A percentile compares a stretch with the other conserved stretches of the same genome.
Evolutionary conservation across 1,140 invertebrate genomes (phyloP).

Genomic region (Philotrypesis tridentata): DNA sequence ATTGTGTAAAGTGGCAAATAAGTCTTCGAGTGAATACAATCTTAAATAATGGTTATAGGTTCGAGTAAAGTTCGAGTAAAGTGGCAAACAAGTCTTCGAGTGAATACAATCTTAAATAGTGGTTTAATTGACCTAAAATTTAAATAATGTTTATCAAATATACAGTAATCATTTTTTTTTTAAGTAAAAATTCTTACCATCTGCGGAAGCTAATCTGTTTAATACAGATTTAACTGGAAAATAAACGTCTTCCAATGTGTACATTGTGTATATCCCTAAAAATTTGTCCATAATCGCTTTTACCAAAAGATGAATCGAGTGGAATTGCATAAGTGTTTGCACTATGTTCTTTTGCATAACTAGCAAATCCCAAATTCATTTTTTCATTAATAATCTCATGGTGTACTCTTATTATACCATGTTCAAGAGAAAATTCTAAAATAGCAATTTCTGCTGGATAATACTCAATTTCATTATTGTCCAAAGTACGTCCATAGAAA

Average conservation of each 20-base stretch:
- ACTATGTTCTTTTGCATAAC: conserved; percentile 70
- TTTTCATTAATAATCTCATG: conserved; percentile 72
- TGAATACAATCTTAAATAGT: too few relatives aligned
- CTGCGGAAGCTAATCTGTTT: conserved; percentile 64
- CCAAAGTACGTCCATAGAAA: conserved; percentile 60
- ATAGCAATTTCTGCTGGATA: conserved; percentile 69
- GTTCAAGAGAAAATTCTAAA: conserved; percentile 72
- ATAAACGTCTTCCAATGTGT: too few relatives aligned
- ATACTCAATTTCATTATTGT: conserved; percentile 56
- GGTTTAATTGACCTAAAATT: conserved; percentile 47
- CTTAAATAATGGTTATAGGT: too few relatives aligned
- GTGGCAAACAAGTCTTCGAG: conserved; percentile 71
- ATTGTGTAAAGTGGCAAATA: conserved; percentile 74
- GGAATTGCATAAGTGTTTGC: conserved; percentile 73
- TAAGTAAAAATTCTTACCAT: conserved; percentile 55
- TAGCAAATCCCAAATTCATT: conserved; percentile 74
- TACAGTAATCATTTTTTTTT: not conserved
- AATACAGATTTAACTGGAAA: conserved; percentile 65
- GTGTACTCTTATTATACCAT: conserved; percentile 69
- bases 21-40: too few relatives aligned
- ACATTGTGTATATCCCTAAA: conserved; percentile 70
- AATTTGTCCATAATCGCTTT: conserved; percentile 57
- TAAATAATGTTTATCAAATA: conserved; percentile 14
- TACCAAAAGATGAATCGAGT: conserved; percentile 59
- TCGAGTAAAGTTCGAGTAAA: too few relatives aligned